Evolutionary conservation across 2,113 vertebrate species (phyloP).

Genomic region (Hippocampus guttulatus): DNA sequence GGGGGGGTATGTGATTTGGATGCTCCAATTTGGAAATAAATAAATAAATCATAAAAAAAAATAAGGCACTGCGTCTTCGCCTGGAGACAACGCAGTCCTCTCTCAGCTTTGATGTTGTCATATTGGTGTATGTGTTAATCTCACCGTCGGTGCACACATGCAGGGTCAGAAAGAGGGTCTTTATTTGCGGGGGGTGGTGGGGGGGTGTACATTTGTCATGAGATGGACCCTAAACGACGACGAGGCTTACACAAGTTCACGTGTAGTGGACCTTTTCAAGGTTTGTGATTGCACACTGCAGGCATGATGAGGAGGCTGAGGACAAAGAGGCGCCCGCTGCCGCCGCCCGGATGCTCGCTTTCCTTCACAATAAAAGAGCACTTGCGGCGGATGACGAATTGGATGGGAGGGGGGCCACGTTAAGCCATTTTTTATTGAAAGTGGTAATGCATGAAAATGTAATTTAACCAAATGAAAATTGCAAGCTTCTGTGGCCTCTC

Average conservation of each 20-base stretch:
- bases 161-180: background rate
- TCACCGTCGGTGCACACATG: background rate
- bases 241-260: slow-evolving; percentile 8
- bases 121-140: too few relatives aligned
- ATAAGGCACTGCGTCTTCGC: background rate
- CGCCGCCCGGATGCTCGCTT: background rate
- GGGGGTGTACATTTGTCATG: background rate
- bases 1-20: background rate
- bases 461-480: too few relatives aligned
- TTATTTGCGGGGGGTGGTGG: background rate
- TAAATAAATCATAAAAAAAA: background rate
- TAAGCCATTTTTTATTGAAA: background rate
- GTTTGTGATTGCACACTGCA: slow-evolving; percentile 35
- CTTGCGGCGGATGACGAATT: background rate
- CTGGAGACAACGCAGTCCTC: background rate
- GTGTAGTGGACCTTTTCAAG: slow-evolving; percentile 25
- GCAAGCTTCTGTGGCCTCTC: too few relatives aligned
- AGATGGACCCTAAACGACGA: background rate
- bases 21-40: background rate
- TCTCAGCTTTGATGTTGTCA: background rate
- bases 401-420: too few relatives aligned
- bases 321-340: slow-evolving; percentile 14
- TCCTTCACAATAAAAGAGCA: slow-evolving; percentile 40
- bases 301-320: slow-evolving; percentile 14
- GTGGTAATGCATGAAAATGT: background rate